These are phyloP conservation scores for Theonella swinhoei DNA, from an alignment of 37 sponge, comb jelly and placozoan genomes.

Conservation along the genomic window DNA sequence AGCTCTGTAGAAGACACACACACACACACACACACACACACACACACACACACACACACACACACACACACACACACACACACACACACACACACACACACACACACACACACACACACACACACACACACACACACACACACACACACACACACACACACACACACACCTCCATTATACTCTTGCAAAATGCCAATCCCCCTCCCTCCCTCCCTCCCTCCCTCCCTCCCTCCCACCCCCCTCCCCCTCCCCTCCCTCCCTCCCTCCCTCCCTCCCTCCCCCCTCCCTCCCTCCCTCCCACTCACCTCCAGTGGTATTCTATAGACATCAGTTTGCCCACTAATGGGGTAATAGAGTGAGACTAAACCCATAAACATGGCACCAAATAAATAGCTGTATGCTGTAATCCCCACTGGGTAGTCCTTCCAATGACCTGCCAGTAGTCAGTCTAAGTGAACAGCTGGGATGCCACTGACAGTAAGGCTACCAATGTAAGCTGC, in stretches of 20 bases:
- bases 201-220: no score
- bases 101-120: conserved; percentile 55
- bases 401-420: conserved; percentile 68
- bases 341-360: conserved; percentile 44
- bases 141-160: conserved; percentile 32
- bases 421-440: conserved; percentile 51
- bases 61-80: conserved; percentile 67
- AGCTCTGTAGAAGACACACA: conserved; percentile 49
- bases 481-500: not conserved
- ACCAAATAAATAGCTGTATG: conserved; percentile 80
- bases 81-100: conserved; percentile 68
- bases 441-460: not conserved
- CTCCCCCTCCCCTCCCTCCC: no score
- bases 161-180: not conserved
- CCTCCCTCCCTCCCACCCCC: no score
- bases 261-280: no score
- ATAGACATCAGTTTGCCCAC: conserved; percentile 20
- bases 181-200: no score
- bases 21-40: conserved; percentile 55
- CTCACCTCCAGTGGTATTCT: conserved; percentile 50
- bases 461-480: not conserved
- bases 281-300: no score
- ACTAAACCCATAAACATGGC: conserved; percentile 73
- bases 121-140: conserved; percentile 51
- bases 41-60: conserved; percentile 66